Percentiles rank a stretch among this genome's conserved stretches.
Evolutionary conservation across 2,797 vertebrate genomes (phyloP).

Genomic region (Alauda arvensis): DNA sequence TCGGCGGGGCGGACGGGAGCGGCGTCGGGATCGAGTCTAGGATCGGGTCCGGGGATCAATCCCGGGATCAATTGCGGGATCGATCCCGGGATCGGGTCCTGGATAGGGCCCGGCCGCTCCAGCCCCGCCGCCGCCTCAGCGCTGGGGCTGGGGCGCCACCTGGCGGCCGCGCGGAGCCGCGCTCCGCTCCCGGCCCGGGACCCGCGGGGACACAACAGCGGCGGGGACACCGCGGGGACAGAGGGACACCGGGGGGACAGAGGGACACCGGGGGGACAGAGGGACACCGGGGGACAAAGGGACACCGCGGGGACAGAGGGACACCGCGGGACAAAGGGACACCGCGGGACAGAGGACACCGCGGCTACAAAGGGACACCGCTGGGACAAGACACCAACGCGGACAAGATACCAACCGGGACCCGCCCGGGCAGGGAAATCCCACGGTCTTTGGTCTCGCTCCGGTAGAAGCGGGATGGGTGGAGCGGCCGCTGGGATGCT

Average conservation of each 20-base stretch:
- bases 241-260: not conserved
- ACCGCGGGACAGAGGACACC: not conserved
- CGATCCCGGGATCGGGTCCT: not conserved
- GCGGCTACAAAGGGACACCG: not conserved
- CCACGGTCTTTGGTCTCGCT: constrained; percentile 62
- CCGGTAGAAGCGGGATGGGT: not conserved
- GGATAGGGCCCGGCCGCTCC: not conserved
- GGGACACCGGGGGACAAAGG: not conserved
- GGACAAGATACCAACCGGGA: constrained; percentile 52
- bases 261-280: not conserved
- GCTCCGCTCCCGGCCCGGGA: not conserved
- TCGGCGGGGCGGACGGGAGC: not conserved
- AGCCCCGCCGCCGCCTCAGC: not conserved
- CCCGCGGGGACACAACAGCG: not conserved
- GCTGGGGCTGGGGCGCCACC: constrained; percentile 66
- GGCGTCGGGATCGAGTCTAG: not conserved
- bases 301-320: not conserved
- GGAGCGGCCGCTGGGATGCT: not conserved
- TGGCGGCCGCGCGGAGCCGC: constrained; percentile 16
- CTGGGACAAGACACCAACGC: not conserved
- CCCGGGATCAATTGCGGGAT: not conserved
- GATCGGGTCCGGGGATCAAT: not conserved
- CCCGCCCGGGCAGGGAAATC: constrained; percentile 20
- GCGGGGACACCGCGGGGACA: not conserved
- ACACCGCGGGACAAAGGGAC: not conserved